Conservation (phyloP, 2,113 vertebrate species). For the Thunnus thynnus region DNA sequence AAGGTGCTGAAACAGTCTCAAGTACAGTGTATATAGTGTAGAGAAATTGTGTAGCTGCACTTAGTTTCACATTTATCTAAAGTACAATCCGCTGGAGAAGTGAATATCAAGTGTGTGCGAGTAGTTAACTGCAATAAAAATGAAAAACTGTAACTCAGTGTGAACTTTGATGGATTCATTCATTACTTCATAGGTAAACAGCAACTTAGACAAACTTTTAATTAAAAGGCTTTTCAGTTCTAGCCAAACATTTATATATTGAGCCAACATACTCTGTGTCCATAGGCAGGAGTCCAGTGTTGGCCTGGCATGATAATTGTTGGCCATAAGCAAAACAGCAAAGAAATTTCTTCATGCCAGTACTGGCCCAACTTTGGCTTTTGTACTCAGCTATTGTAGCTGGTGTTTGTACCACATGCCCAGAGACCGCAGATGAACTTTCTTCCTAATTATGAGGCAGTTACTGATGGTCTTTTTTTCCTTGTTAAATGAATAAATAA, state of each 20-base stretch:
- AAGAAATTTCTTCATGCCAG: slow-evolving; percentile 9
- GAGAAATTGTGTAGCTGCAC: too few relatives aligned
- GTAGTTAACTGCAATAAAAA: background rate
- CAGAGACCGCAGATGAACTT: slow-evolving; percentile 7
- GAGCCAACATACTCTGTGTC: slow-evolving; percentile 25
- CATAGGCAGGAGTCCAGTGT: slow-evolving; percentile 42
- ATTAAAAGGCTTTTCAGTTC: slow-evolving; percentile 27
- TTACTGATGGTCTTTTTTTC: slow-evolving; percentile 13
- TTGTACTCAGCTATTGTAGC: background rate
- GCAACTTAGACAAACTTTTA: slow-evolving; percentile 23
- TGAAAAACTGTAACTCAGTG: background rate
- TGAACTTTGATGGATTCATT: background rate
- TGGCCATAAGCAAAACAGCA: slow-evolving; percentile 27
- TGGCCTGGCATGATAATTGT: slow-evolving; percentile 27
- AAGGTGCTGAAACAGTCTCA: too few relatives aligned
- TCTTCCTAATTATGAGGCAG: background rate
- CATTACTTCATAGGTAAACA: slow-evolving; percentile 8
- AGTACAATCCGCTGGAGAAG: background rate
- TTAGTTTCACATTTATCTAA: too few relatives aligned
- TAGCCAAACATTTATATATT: slow-evolving; percentile 5
- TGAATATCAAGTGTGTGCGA: background rate
- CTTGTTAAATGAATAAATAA: background rate
- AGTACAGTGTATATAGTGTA: too few relatives aligned
- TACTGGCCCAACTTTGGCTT: slow-evolving; percentile 10
- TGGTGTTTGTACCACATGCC: slow-evolving; percentile 38